Evolutionary conservation across 2,888 invertebrate species (phyloP), one percentile per base, ranked within the genome.

Genomic region (Ochlodes sylvanus): DNA sequence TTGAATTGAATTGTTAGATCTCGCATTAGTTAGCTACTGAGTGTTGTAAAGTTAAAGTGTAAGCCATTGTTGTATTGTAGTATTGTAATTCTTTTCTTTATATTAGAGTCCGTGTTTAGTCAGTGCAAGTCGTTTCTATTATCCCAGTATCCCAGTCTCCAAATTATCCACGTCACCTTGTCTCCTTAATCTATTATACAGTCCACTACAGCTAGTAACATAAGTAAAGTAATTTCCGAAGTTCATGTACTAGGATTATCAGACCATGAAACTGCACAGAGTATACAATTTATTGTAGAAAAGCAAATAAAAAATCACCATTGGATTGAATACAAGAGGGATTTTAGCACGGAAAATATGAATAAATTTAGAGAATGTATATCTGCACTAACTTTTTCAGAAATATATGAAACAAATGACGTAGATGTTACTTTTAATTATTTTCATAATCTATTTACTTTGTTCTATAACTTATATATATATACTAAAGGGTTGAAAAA

Each of bases 121-220:
- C n/a, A n/a, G n/a, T n/a, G n/a, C n/a, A n/a, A n/a, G n/a, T n/a
- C n/a, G n/a, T n/a, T n/a, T n/a, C n/a, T n/a, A n/a, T n/a, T n/a
- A n/a, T n/a, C n/a, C n/a, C n/a, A n/a, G n/a, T n/a, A n/a, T n/a
- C n/a, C n/a, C n/a, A n/a, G n/a, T n/a, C n/a, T n/a, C n/a, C n/a
- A n/a, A n/a, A n/a, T n/a, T n/a, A n/a, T n/a, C n/a, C n/a, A n/a
- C n/a, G n/a, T n/a, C n/a, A n/a, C n/a, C n/a, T n/a, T n/a, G n/a
- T n/a, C n/a, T n/a, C n/a, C n/a, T n/a, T n/a, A n/a, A n/a, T n/a
- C n/a, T n/a, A n/a, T n/a, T n/a, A n/a, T n/a, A n/a, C n/a, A n/a
- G n/a, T n/a, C n/a, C n/a, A n/a, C n/a, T n/a, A n/a, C n/a, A 60
- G 63, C 60, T n/a, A 63, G 69, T 60, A 69, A 69, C 44, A 54